Conservation (phyloP, 2,113 vertebrate species). For the Marcusenius ussheri region DNA sequence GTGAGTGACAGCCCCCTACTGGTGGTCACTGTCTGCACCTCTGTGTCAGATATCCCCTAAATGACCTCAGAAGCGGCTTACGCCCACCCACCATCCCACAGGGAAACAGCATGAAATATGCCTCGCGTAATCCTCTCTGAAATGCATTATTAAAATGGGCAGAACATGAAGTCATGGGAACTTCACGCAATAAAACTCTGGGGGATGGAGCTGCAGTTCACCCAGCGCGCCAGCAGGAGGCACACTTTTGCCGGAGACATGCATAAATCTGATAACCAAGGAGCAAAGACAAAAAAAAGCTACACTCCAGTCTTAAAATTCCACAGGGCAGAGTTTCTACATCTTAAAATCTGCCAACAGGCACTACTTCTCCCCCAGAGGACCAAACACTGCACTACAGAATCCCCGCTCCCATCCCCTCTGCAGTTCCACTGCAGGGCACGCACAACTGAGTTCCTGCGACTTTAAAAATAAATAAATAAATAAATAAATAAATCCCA, state of each 20-base stretch:
- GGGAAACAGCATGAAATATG: neutral
- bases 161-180: neutral
- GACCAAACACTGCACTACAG: neutral
- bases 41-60: neutral
- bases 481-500: neutral
- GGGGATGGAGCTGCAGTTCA: neutral
- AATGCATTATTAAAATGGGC: neutral
- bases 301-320: neutral
- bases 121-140: neutral
- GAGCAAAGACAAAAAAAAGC: neutral
- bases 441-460: neutral
- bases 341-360: neutral
- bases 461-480: neutral
- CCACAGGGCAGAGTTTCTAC: neutral
- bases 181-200: neutral
- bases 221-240: conserved; percentile 12
- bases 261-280: neutral
- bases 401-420: neutral
- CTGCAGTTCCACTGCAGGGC: conserved; percentile 1
- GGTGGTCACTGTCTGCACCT: neutral
- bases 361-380: neutral
- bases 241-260: neutral
- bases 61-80: neutral
- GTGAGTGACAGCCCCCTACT: neutral
- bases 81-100: neutral